Conservation (phyloP, 2,888 invertebrate species). For the Eumerus sabulonum region DNA sequence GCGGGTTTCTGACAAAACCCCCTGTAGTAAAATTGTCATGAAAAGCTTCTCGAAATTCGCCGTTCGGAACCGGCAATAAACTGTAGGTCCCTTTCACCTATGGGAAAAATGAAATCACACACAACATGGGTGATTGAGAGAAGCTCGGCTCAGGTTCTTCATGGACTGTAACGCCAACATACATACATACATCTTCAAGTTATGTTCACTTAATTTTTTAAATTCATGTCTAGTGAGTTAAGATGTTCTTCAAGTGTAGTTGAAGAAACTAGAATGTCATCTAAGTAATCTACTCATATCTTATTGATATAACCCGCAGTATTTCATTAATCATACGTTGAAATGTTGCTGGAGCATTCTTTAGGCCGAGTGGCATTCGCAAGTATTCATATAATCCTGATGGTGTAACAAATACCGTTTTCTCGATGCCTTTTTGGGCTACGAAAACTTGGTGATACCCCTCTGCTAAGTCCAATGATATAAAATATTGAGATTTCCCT, state of each 20-base stretch:
- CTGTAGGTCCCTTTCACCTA: no score
- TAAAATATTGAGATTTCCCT: neutral
- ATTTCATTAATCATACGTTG: neutral
- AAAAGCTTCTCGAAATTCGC: no score
- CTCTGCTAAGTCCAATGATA: conserved; percentile 4
- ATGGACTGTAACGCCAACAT: no score
- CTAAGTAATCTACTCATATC: neutral
- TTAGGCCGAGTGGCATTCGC: no score
- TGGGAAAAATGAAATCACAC: no score
- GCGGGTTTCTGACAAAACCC: no score
- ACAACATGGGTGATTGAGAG: no score
- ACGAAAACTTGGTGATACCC: neutral
- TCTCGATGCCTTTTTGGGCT: neutral
- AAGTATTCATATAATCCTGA: conserved; percentile 6
- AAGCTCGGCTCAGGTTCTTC: no score
- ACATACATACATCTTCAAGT: neutral
- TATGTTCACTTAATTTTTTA: conserved; percentile 1
- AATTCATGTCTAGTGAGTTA: neutral
- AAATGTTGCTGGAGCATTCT: neutral
- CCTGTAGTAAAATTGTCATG: no score
- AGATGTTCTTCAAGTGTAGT: neutral
- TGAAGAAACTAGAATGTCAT: neutral
- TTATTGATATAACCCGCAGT: neutral
- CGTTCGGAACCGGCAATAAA: no score
- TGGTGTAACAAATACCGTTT: conserved; percentile 15